These are phyloP conservation scores for Calliphora vomitoria DNA, from an alignment of 2,888 invertebrate genomes.

Conservation along the genomic window DNA sequence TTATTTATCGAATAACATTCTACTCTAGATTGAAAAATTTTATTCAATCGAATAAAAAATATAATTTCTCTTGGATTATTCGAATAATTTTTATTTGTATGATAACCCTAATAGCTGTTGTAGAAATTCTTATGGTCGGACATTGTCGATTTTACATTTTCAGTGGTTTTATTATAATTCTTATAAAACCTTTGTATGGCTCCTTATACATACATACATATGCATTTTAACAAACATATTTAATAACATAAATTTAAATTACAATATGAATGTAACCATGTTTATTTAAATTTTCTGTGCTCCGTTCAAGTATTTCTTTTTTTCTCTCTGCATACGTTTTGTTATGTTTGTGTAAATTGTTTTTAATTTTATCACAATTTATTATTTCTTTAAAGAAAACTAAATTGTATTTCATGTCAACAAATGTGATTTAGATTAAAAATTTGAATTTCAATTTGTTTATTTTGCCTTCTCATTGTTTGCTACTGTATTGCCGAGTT, in stretches of 20 bases:
- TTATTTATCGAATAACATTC: no score
- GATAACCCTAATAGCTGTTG: no score
- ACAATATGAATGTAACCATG: neutral
- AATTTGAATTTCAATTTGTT: constrained; percentile 1
- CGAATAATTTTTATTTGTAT: no score
- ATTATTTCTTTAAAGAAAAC: neutral
- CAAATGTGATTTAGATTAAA: constrained; percentile 3
- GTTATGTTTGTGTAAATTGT: neutral
- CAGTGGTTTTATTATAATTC: no score
- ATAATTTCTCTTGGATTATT: no score
- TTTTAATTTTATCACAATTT: constrained; percentile 7
- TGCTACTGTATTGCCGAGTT: neutral
- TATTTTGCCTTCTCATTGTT: constrained; percentile 7
- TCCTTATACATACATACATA: no score
- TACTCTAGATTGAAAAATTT: no score
- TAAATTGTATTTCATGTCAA: neutral
- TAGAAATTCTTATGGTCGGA: no score
- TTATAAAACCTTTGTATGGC: no score
- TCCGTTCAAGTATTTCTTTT: neutral
- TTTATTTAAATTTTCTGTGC: neutral
- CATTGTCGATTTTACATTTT: neutral
- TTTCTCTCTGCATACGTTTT: neutral
- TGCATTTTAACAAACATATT: no score
- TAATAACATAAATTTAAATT: neutral
- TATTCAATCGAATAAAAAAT: no score